These are phyloP conservation scores for Knipowitschia caucasica DNA, from an alignment of 2,797 vertebrate species.

Conservation along the genomic window DNA sequence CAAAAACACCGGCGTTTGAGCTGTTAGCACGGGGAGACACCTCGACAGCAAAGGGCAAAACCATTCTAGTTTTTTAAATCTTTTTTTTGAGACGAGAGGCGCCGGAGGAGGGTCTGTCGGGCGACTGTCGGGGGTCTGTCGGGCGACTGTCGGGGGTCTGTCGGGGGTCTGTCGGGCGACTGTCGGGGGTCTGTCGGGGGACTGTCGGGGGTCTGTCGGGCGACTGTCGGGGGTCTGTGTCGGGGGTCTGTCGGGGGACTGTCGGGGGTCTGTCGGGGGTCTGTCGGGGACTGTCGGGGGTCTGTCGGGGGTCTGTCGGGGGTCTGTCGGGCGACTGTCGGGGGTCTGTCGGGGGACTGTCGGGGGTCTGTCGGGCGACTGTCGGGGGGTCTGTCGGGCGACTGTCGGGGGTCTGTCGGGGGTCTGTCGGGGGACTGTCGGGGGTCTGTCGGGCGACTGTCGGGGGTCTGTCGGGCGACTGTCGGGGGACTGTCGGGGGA, in stretches of 20 bases:
- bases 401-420: constrained; percentile 17
- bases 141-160: constrained; percentile 11
- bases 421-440: constrained; percentile 11
- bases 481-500: too few species aligned
- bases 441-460: constrained; percentile 16
- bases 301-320: constrained; percentile 11
- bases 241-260: constrained; percentile 18
- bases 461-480: constrained; percentile 18
- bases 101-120: constrained; percentile 25
- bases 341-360: constrained; percentile 14
- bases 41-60: constrained; percentile 41
- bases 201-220: constrained; percentile 25
- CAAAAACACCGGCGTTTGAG: constrained; percentile 55
- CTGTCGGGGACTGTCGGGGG: too few species aligned
- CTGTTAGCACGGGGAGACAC: constrained; percentile 60
- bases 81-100: constrained; percentile 36
- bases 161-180: constrained; percentile 21
- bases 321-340: constrained; percentile 22
- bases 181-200: too few species aligned
- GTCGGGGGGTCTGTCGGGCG: constrained; percentile 21
- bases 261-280: too few species aligned
- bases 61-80: constrained; percentile 22
- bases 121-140: constrained; percentile 5
- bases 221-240: background rate
- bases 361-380: too few species aligned